Evolutionary conservation across 1,140 invertebrate species (phyloP), one percentile per base, ranked within the genome.

Genomic region (Lepidurus packardi): DNA sequence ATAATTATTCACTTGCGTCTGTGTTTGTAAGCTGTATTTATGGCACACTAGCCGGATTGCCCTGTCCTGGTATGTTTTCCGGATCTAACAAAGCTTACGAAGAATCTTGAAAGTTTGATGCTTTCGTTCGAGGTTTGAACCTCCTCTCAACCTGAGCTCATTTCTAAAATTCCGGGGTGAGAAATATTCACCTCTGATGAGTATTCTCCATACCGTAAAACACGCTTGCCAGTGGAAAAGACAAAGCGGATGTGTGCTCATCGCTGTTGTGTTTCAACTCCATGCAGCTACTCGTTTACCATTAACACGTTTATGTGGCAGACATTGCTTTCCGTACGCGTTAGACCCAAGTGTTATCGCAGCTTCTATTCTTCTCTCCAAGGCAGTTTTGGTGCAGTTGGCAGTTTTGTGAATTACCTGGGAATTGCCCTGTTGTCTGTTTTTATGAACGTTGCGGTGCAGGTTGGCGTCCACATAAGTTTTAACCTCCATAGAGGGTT

Each of bases 251-350:
- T n/a, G 53, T 5, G 21, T 21, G 16, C 21, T n/a, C 21, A 13
- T 16, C 53, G 16, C 21, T 65, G 16, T 21, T 7, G 16, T 21
- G 16, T 65, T 21, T 16, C 21, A 65, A 65, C 53, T 65, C 53
- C 2, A 21, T 65, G 53, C 16, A 21, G 21, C 47, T 13, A 13
- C 13, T 13, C 47, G 47, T 65, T 65, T 65, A 16, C 53, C 53
- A 65, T 65, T 65, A 65, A 65, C 53, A 65, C 16, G 53, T 65
- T 65, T 65, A 65, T 65, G 53, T 65, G 53, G 53, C 53, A 65
- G 53, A 65, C 53, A 65, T 65, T 65, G 16, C 53, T 65, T 34
- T 34, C 34, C 3, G 34, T 0, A 34, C 53, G 53, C 53, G 16
- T 21, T 65, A n/a, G 21, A n/a, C 16, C 53, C 5, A 21, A 65